Conservation (phyloP, 1,140 invertebrate species). For the Micrasema minimum region DNA sequence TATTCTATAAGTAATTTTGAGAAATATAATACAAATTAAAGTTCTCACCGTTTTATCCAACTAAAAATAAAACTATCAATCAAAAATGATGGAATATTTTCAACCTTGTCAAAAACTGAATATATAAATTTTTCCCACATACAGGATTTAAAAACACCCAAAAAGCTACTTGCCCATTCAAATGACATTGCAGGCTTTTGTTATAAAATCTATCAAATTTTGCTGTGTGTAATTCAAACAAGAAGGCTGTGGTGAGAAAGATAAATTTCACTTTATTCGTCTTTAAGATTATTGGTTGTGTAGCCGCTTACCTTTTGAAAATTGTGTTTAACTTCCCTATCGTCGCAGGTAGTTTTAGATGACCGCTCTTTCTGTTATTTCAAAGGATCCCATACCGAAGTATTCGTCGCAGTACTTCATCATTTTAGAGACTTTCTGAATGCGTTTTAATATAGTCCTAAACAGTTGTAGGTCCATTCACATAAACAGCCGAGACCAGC, state of each 20-base stretch:
- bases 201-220: slow-evolving; percentile 17
- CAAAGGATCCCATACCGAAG: slow-evolving; percentile 31
- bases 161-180: slow-evolving; percentile 19
- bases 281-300: neutral
- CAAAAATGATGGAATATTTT: slow-evolving; percentile 13
- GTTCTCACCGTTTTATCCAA: too few relatives aligned
- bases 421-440: slow-evolving; percentile 46
- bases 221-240: slow-evolving; percentile 4
- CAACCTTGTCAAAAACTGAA: neutral
- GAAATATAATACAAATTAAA: too few relatives aligned
- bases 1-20: too few relatives aligned
- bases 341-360: neutral
- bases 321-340: neutral
- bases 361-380: neutral
- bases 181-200: slow-evolving; percentile 13
- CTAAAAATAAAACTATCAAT: slow-evolving; percentile 11
- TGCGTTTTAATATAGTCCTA: slow-evolving; percentile 53
- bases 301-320: neutral
- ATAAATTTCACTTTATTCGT: neutral
- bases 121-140: slow-evolving; percentile 13
- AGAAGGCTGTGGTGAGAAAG: neutral
- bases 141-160: neutral
- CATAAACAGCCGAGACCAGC: slow-evolving; percentile 28
- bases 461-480: slow-evolving; percentile 35
- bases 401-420: slow-evolving; percentile 51